These are phyloP conservation scores for Pachyrhynchus sulphureomaculatus DNA, from an alignment of 1,140 invertebrate genomes.

Conservation along the genomic window DNA sequence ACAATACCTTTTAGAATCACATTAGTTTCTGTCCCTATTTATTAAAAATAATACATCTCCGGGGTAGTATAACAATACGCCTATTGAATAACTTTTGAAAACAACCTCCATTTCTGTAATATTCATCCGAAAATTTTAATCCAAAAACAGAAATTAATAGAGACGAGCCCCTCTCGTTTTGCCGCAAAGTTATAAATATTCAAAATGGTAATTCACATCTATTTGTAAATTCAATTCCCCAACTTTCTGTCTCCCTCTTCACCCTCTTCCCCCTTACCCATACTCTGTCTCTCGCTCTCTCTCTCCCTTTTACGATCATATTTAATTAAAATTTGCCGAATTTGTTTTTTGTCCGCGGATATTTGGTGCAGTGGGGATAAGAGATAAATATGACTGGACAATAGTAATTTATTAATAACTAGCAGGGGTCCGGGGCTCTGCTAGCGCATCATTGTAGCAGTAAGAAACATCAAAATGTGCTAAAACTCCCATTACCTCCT, in stretches of 20 bases:
- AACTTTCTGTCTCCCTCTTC: not conserved
- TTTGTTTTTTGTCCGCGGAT: not conserved
- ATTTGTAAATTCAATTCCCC: slow-evolving; percentile 31
- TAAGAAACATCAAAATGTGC: too few relatives aligned
- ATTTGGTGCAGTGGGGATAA: too few relatives aligned
- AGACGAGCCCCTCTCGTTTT: slow-evolving; percentile 1
- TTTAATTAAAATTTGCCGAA: slow-evolving; percentile 16
- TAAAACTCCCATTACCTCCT: too few relatives aligned
- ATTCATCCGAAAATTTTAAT: slow-evolving; percentile 23
- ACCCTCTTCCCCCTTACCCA: not conserved
- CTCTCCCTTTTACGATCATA: slow-evolving; percentile 16
- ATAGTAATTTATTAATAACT: too few relatives aligned
- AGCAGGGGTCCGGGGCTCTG: too few relatives aligned
- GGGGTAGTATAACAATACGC: too few relatives aligned
- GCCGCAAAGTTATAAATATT: slow-evolving; percentile 27
- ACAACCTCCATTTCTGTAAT: slow-evolving; percentile 13
- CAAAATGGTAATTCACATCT: slow-evolving; percentile 31
- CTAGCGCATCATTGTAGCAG: too few relatives aligned
- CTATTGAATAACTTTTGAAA: not conserved
- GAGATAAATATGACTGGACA: too few relatives aligned
- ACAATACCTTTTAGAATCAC: too few relatives aligned
- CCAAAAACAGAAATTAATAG: slow-evolving; percentile 30
- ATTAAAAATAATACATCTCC: too few relatives aligned
- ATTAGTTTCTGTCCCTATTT: too few relatives aligned
- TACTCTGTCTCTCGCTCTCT: too few relatives aligned